Conservation (phyloP, 2,113 vertebrate species). For the Regulus satrapa region DNA sequence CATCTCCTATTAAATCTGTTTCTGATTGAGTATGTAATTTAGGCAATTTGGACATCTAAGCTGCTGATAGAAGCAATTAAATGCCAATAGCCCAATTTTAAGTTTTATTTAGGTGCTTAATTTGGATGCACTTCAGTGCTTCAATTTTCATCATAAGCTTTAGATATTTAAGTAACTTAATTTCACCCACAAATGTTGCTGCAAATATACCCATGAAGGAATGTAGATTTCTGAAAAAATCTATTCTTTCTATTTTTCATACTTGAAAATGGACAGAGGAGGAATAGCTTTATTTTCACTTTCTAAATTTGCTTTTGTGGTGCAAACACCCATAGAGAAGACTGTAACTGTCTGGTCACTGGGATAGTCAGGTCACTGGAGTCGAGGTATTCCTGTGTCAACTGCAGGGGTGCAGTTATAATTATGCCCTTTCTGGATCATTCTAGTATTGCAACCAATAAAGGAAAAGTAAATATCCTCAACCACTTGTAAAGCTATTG, state of each 20-base stretch:
- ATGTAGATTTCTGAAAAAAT: background rate
- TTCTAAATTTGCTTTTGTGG: background rate
- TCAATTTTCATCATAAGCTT: background rate
- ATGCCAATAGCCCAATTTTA: background rate
- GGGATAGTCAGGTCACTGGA: background rate
- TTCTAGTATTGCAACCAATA: background rate
- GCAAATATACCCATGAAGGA: background rate
- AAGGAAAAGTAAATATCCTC: background rate
- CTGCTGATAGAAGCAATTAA: background rate
- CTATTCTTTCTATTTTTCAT: background rate
- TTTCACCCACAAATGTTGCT: background rate
- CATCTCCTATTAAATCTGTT: background rate
- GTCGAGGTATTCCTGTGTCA: background rate
- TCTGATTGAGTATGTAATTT: background rate
- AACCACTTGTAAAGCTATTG: background rate
- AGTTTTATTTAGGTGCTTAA: constrained; percentile 3
- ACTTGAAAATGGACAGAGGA: background rate
- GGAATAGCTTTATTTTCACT: background rate
- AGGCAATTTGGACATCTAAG: background rate
- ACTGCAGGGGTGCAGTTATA: rapidly evolving
- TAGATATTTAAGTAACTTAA: background rate
- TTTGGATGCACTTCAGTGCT: background rate
- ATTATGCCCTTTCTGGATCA: background rate
- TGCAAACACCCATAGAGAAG: background rate
- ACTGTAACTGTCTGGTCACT: background rate